These are phyloP conservation scores for Papilio gigon DNA, from an alignment of 2,888 invertebrate genomes.

Conservation along the genomic window DNA sequence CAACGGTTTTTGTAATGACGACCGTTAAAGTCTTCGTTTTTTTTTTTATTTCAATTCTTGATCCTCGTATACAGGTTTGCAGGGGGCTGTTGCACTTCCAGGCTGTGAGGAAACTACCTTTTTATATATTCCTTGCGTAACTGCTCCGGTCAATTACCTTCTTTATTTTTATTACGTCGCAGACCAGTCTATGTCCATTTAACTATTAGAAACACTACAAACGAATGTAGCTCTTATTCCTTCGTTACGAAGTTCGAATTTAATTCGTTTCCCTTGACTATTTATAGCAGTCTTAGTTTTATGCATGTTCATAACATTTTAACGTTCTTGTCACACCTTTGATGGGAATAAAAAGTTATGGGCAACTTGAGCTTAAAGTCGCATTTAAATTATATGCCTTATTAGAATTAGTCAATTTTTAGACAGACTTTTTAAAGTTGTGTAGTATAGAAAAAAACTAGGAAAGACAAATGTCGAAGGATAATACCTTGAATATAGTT, in stretches of 20 bases:
- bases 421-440: too few relatives aligned
- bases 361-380: not conserved
- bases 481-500: too few relatives aligned
- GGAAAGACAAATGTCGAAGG: too few relatives aligned
- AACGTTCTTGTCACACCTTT: conserved; percentile 49
- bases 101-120: conserved; percentile 72
- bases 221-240: not conserved
- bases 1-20: not conserved
- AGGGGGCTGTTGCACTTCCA: conserved; percentile 71
- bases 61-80: conserved; percentile 58
- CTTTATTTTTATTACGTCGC: conserved; percentile 63
- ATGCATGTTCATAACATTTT: conserved; percentile 50
- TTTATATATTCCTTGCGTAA: conserved; percentile 73
- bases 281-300: conserved; percentile 37
- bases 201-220: not conserved
- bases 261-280: conserved; percentile 40
- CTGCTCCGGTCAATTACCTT: conserved; percentile 64
- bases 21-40: conserved; percentile 1
- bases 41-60: conserved; percentile 21
- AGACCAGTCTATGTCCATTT: conserved; percentile 48
- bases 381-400: conserved; percentile 6
- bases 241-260: conserved; percentile 3
- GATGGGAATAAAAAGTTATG: conserved; percentile 29
- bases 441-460: too few relatives aligned
- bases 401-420: too few relatives aligned